These are phyloP conservation scores for Spodoptera picta DNA, from an alignment of 2,888 invertebrate species.

Conservation along the genomic window DNA sequence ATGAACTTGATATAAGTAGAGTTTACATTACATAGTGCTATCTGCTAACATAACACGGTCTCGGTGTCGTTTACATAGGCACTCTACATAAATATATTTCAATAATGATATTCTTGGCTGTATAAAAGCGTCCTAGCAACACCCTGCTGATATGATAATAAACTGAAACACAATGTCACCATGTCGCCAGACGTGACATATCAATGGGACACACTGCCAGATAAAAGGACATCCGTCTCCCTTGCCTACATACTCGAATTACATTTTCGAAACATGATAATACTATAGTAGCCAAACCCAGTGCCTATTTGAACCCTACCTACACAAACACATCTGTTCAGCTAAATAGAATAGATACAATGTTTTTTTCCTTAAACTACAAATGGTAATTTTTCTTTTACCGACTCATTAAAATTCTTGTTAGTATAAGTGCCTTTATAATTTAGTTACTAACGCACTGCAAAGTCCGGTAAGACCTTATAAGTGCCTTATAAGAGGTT, in stretches of 20 bases:
- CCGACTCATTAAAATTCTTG: too few relatives aligned
- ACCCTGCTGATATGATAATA: constrained; percentile 68
- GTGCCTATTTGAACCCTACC: constrained; percentile 18
- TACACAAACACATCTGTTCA: too few relatives aligned
- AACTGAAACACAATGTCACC: constrained; percentile 70
- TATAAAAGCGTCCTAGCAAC: constrained; percentile 54
- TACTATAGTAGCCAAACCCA: background rate
- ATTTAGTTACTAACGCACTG: too few relatives aligned
- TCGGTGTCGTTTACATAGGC: constrained; percentile 41
- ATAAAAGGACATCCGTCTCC: constrained; percentile 74
- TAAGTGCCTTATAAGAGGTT: too few relatives aligned
- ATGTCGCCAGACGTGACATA: constrained; percentile 76
- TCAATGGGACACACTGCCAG: constrained; percentile 72
- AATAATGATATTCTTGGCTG: constrained; percentile 50
- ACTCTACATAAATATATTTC: constrained; percentile 26
- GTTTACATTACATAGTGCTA: constrained; percentile 57
- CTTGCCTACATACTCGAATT: constrained; percentile 52
- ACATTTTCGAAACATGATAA: constrained; percentile 54
- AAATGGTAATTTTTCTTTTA: too few relatives aligned
- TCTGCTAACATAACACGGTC: constrained; percentile 52
- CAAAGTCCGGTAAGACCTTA: too few relatives aligned
- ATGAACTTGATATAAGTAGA: constrained; percentile 60
- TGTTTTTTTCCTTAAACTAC: too few relatives aligned
- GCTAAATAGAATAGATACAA: too few relatives aligned
- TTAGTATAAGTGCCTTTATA: too few relatives aligned